phyloP scores from a whole-genome alignment of 2,888 invertebrate genomes.

The Cephus spinipes region DNA sequence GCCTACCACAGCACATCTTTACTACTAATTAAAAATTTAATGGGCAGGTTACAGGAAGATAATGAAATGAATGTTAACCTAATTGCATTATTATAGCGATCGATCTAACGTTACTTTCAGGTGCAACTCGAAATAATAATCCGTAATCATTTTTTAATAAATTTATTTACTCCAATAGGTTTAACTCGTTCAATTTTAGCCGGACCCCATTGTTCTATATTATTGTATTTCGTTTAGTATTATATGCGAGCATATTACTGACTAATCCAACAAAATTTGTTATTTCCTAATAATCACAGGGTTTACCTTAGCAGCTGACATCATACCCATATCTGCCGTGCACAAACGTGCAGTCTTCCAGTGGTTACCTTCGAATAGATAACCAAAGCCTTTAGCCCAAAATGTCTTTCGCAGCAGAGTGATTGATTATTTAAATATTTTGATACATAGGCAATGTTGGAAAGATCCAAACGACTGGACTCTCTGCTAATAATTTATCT shows the following conservation, averaged over 20 bases:
- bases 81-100: conserved; percentile 46
- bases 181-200: conserved; percentile 58
- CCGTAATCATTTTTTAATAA: conserved; percentile 52
- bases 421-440: conserved; percentile 45
- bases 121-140: conserved; percentile 57
- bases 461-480: conserved; percentile 24
- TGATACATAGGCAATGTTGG: conserved; percentile 39
- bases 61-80: conserved; percentile 43
- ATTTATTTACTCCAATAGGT: conserved; percentile 64
- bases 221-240: conserved; percentile 56
- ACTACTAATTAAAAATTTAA: conserved; percentile 45
- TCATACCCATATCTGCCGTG: conserved; percentile 61
- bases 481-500: neutral
- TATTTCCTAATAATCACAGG: conserved; percentile 65
- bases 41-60: conserved; percentile 58
- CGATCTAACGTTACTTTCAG: conserved; percentile 65
- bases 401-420: conserved; percentile 40
- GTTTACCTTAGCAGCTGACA: conserved; percentile 66
- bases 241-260: conserved; percentile 44
- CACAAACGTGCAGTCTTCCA: conserved; percentile 59
- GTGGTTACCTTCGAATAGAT: conserved; percentile 57
- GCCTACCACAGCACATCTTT: conserved; percentile 23
- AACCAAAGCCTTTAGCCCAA: conserved; percentile 28
- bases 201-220: conserved; percentile 51
- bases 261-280: conserved; percentile 59